Conservation (phyloP, 2,113 vertebrate genomes). For the Oostethus manadensis region DNA sequence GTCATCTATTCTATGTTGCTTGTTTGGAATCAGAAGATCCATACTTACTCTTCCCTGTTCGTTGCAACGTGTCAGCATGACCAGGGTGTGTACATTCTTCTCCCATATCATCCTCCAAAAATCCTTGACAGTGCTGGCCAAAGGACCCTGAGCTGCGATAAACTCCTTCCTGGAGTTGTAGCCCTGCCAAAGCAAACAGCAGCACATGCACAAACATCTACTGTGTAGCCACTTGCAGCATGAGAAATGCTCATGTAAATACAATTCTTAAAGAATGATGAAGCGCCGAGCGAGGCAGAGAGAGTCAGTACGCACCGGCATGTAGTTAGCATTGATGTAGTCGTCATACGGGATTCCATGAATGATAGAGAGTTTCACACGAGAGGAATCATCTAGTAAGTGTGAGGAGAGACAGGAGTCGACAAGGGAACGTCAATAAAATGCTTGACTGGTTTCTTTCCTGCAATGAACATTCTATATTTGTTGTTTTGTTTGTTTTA, state of each 20-base stretch:
- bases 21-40: no score
- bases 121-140: conserved; percentile 83
- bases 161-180: conserved; percentile 85
- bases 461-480: neutral
- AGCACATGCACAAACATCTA: conserved; percentile 3
- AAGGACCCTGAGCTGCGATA: conserved; percentile 91
- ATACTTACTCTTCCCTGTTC: conserved; percentile 87
- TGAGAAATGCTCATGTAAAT: no score
- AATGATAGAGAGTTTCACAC: conserved; percentile 85
- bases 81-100: conserved; percentile 81
- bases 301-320: conserved; percentile 79
- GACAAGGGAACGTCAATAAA: neutral
- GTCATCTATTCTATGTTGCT: no score
- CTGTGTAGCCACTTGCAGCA: neutral
- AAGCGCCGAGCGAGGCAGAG: conserved; percentile 17
- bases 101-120: conserved; percentile 99
- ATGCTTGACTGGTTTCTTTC: neutral
- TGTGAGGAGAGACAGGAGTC: conserved; percentile 8
- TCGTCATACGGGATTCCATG: conserved; percentile 74
- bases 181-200: conserved; percentile 71
- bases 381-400: conserved; percentile 83
- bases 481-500: no score
- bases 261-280: neutral
- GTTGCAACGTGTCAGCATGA: conserved; percentile 94
- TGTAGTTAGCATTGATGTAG: conserved; percentile 96